Evolutionary conservation across 2,888 invertebrate species (phyloP), one percentile per base, ranked within the genome.

Genomic region (Metacarcinus magister): DNA sequence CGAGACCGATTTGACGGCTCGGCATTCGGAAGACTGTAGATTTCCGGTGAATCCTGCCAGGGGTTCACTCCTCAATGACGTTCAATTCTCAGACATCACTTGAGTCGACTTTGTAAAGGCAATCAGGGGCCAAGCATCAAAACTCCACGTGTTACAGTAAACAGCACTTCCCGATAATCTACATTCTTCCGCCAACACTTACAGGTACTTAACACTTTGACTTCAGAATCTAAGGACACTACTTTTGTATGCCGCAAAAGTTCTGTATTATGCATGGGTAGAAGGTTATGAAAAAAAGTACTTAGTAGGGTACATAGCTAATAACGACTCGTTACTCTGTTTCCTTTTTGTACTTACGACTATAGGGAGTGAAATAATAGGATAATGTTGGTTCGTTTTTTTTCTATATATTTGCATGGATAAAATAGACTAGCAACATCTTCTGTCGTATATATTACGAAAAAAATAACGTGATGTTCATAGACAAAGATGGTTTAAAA

Each of bases 101-200:
- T 96, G 92, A 96, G 87, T 94, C 93, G 82, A 96, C 94, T 96
- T 96, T 94, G 87, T 96, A 96, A 94, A 96, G 96, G 96, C 96
- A 96, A 96, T 95, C 96, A 96, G 96, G 96, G 96, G 96, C 96
- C 96, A 96, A 96, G 95, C 96, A 95, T 96, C 95, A 96, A 96
- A 96, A 96, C 96, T 92, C 90, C 96, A 96, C 96, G 94, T 95
- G 95, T 96, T 96, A 95, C 96, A 96, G 95, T 96, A 96, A 92
- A 93, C 95, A 96, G 96, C 96, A 96, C 96, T 94, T 96, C 90
- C 94, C 92, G 75, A 82, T 96, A 96, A 96, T 96, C 96, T 96
- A 96, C 96, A 96, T 96, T 96, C 96, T 96, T 96, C 96, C 96
- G 96, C 96, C 48, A 96, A 96, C 94, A 96, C 94, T 96, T 94